phyloP scores from a whole-genome alignment of 2,113 vertebrate species.

The Atherinomorus stipes region DNA sequence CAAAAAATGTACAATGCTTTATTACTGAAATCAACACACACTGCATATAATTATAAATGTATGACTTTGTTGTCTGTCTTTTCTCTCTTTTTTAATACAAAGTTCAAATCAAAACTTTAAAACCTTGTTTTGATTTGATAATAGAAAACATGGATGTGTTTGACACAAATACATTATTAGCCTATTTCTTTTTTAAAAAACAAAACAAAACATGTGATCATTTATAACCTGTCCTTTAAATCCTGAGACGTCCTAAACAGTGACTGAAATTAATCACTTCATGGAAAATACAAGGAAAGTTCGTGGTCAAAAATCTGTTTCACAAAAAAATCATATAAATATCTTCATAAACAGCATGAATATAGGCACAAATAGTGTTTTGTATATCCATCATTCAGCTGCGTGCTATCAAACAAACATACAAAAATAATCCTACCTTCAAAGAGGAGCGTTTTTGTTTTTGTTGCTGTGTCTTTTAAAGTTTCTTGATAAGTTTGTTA shows the following conservation, averaged over 20 bases:
- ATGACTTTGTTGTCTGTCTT: slow-evolving; percentile 71
- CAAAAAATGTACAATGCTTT: slow-evolving; percentile 93
- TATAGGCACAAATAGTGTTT: slow-evolving; percentile 80
- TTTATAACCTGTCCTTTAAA: slow-evolving; percentile 75
- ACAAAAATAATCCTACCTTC: slow-evolving; percentile 90
- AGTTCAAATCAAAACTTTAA: slow-evolving; percentile 90
- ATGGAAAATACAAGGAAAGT: slow-evolving; percentile 56
- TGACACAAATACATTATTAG: slow-evolving; percentile 80
- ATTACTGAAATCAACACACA: slow-evolving; percentile 92
- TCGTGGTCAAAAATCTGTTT: slow-evolving; percentile 70
- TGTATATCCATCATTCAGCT: slow-evolving; percentile 82
- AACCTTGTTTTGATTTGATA: slow-evolving; percentile 70
- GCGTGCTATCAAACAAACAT: slow-evolving; percentile 78
- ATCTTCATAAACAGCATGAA: slow-evolving; percentile 78
- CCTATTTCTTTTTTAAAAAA: slow-evolving; percentile 64
- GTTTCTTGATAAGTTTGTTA: slow-evolving; percentile 58
- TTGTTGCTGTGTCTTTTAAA: slow-evolving; percentile 45
- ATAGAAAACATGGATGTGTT: slow-evolving; percentile 80
- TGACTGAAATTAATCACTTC: slow-evolving; percentile 74
- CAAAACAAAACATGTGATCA: slow-evolving; percentile 79
- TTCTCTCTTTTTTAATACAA: slow-evolving; percentile 84
- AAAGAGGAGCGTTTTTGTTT: slow-evolving; percentile 74
- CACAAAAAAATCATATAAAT: slow-evolving; percentile 79
- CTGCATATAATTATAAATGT: slow-evolving; percentile 84
- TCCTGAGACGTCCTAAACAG: slow-evolving; percentile 83